These are phyloP conservation scores for Pygoscelis antarcticus DNA, from an alignment of 2,113 vertebrate genomes.

Conservation along the genomic window DNA sequence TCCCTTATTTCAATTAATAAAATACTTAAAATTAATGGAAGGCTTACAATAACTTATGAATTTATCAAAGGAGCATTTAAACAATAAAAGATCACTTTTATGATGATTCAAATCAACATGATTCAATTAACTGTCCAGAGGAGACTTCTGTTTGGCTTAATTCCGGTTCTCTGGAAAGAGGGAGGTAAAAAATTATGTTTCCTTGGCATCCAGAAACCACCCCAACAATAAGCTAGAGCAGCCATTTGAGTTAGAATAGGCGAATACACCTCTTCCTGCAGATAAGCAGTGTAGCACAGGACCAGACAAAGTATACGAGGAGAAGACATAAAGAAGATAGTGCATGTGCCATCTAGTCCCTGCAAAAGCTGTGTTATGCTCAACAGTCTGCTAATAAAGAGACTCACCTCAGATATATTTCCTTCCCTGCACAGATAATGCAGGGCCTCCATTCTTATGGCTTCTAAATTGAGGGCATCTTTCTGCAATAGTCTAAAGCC, in stretches of 20 bases:
- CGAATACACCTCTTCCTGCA: neutral
- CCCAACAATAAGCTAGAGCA: neutral
- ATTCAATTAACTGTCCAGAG: neutral
- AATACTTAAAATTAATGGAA: neutral
- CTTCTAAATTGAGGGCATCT: slow-evolving; percentile 89
- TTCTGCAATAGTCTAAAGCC: slow-evolving; percentile 87
- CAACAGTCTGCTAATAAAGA: neutral
- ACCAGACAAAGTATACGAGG: neutral
- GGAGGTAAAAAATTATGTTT: neutral
- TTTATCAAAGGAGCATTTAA: neutral
- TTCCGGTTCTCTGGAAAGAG: neutral
- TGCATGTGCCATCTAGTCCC: neutral
- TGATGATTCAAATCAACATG: neutral
- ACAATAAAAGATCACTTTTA: neutral
- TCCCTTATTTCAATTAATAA: neutral
- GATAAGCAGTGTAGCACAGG: neutral
- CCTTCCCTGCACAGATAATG: slow-evolving; percentile 91
- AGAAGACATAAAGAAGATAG: neutral
- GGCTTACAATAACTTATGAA: neutral
- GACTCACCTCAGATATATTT: slow-evolving; percentile 83
- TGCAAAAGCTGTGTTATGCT: neutral
- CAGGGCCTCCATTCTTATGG: slow-evolving; percentile 87
- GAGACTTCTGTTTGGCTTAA: neutral
- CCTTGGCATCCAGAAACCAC: neutral
- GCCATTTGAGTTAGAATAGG: neutral